phyloP scores from a whole-genome alignment of 2,888 invertebrate species.

The Eudasyphora cyanicolor region DNA sequence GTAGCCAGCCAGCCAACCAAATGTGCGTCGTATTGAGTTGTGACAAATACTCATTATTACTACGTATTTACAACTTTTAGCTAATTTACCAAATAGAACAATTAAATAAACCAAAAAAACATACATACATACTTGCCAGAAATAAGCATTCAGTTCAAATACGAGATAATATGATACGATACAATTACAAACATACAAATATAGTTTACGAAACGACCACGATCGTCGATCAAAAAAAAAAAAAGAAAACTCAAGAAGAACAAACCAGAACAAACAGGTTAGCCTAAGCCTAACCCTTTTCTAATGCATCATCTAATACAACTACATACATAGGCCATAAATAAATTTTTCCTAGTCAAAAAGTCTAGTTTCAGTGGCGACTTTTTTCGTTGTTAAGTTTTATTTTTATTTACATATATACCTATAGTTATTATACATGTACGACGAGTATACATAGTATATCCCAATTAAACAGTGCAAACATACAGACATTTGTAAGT shows the following conservation, averaged over 20 bases:
- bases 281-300: neutral
- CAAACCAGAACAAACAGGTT: neutral
- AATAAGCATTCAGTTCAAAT: conserved; percentile 30
- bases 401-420: neutral
- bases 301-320: neutral
- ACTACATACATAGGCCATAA: conserved; percentile 3
- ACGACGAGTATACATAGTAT: too few relatives aligned
- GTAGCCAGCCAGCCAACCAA: neutral
- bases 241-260: too few relatives aligned
- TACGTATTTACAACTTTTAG: conserved; percentile 31
- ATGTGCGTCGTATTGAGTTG: neutral
- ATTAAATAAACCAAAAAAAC: conserved; percentile 6
- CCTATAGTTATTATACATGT: too few relatives aligned
- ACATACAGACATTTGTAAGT: neutral
- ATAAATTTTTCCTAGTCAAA: conserved; percentile 33
- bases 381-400: conserved; percentile 15
- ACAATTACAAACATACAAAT: neutral
- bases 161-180: conserved; percentile 4
- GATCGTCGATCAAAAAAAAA: conserved; percentile 5
- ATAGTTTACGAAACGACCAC: conserved; percentile 14
- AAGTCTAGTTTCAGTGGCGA: conserved; percentile 5
- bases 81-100: conserved; percentile 34
- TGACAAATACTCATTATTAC: conserved; percentile 27
- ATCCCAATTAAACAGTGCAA: too few relatives aligned
- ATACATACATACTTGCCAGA: conserved; percentile 25